These are phyloP conservation scores for Drosophila repletoides DNA, from an alignment of 1,140 invertebrate species.

Conservation along the genomic window DNA sequence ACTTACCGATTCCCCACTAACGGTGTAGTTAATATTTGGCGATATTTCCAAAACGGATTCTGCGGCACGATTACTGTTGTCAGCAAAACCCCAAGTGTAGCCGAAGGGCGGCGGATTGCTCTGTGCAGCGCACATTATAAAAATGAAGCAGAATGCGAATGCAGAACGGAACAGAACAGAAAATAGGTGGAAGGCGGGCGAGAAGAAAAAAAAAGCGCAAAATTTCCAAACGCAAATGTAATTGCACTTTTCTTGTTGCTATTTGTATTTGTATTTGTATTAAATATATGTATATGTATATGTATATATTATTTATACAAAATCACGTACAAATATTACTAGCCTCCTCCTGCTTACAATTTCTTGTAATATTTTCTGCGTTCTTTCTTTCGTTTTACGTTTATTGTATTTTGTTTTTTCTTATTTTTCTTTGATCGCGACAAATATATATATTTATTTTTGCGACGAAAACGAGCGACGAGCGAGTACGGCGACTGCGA, in stretches of 20 bases:
- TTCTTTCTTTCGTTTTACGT: conserved; percentile 47
- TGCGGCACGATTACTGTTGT: conserved; percentile 74
- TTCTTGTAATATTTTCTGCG: conserved; percentile 37
- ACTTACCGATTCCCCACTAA: conserved; percentile 82
- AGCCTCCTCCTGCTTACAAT: conserved; percentile 65
- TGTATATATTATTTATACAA: conserved; percentile 75
- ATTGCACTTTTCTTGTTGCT: conserved; percentile 79
- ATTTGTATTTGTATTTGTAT: conserved; percentile 77
- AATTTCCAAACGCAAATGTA: conserved; percentile 81
- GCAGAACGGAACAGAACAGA: too few species aligned
- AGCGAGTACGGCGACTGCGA: conserved; percentile 56
- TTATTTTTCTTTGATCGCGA: conserved; percentile 40
- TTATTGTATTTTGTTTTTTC: conserved; percentile 36
- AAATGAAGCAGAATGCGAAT: too few species aligned
- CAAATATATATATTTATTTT: too few species aligned
- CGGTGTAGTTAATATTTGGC: conserved; percentile 82
- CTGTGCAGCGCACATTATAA: conserved; percentile 82
- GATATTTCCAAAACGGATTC: conserved; percentile 82
- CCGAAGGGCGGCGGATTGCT: conserved; percentile 81
- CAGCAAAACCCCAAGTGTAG: conserved; percentile 81
- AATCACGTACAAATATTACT: conserved; percentile 79
- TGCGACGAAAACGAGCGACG: conserved; percentile 52
- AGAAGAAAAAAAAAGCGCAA: conserved; percentile 80
- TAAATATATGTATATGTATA: conserved; percentile 74
- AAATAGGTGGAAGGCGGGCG: conserved; percentile 57